Evolutionary conservation across 2,797 vertebrate species (phyloP), one percentile per base, ranked within the genome.

Genomic region (Chloroceryle amazona): DNA sequence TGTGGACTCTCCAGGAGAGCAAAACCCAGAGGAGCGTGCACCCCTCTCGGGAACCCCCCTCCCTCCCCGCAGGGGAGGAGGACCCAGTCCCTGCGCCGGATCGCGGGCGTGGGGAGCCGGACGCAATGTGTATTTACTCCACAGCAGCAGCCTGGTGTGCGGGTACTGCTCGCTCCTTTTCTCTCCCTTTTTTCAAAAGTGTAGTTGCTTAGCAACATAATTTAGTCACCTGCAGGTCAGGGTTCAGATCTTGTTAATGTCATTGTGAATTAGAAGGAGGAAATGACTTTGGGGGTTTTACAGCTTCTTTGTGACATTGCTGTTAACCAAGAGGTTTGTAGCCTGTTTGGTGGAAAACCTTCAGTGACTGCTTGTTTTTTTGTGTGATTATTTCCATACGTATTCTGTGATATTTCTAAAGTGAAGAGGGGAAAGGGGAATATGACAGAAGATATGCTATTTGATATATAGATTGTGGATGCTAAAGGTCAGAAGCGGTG

Each of bases 161-260:
- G 1, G 2, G n/a, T 52, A 14, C 67, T 1, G 0, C 81, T 14
- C 3, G 0, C 10, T 54, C 58, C 80, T 74, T 42, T 70, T 65
- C 80, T 84, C 73, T 75, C 73, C 47, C 85, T 81, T 71, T 33
- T 62, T 67, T 62, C 55, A 42, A 94, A 95, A 81, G 39, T 37
- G 90, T 76, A 33, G 94, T 97, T 98, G 95, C 96, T 62, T 97
- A 97, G 98, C 96, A 98, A 96, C 94, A 61, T 96, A 93, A 97
- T 93, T 97, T 95, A 97, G 88, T 93, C 93, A 97, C 97, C 95
- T 97, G 95, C 82, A 94, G 96, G 95, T 98, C 87, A 82, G 93
- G 96, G 96, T 97, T 97, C 96, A 96, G 94, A 93, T 96, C 91
- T 96, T 97, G 73, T 97, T 98, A 97, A 96, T 83, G 95, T 97